Evolutionary conservation across 2,113 vertebrate genomes (phyloP).

Genomic region (Triplophysa siluroides): DNA sequence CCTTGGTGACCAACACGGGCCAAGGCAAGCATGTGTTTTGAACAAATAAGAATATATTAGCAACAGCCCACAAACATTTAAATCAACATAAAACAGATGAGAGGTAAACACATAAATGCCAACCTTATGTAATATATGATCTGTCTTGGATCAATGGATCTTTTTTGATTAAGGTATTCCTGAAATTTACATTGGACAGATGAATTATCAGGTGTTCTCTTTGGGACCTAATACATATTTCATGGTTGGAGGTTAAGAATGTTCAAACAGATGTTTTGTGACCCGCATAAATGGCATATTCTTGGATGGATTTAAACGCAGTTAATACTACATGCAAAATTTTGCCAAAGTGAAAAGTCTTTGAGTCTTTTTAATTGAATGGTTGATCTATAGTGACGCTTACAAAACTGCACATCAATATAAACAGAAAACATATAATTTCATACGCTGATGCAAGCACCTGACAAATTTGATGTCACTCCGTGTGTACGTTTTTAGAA

Average conservation of each 20-base stretch:
- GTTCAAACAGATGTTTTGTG: slow-evolving; percentile 32
- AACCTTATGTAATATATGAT: not conserved
- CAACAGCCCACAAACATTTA: slow-evolving; percentile 27
- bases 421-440: too few relatives aligned
- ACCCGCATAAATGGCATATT: slow-evolving; percentile 27
- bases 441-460: not conserved
- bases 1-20: slow-evolving; percentile 12
- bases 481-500: not conserved
- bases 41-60: slow-evolving; percentile 33
- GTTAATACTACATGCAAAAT: slow-evolving; percentile 36
- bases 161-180: slow-evolving; percentile 34
- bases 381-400: too few relatives aligned
- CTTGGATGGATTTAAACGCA: slow-evolving; percentile 11
- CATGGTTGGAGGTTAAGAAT: slow-evolving; percentile 43
- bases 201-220: slow-evolving; percentile 47
- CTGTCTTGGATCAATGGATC: not conserved
- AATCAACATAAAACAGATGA: slow-evolving; percentile 22
- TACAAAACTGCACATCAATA: too few relatives aligned
- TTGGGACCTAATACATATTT: slow-evolving; percentile 46
- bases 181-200: slow-evolving; percentile 29
- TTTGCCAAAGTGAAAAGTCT: not conserved
- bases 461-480: slow-evolving; percentile 1
- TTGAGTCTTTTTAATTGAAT: too few relatives aligned
- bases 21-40: slow-evolving; percentile 25
- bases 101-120: slow-evolving; percentile 15